phyloP scores from a whole-genome alignment of 1,140 invertebrate species.

The Odontomachus brunneus region DNA sequence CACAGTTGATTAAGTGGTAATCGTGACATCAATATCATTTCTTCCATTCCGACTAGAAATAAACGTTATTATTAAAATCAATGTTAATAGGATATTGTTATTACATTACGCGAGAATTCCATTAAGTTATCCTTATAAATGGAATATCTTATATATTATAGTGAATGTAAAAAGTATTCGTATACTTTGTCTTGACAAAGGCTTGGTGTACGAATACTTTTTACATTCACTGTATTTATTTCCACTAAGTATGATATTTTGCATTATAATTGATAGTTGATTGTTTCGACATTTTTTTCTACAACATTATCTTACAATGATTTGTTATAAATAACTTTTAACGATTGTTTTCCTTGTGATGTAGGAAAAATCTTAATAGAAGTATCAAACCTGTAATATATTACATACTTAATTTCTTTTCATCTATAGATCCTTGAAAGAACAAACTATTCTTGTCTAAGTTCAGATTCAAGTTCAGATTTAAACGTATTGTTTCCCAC shows the following conservation, averaged over 20 bases:
- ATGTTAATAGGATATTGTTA: constrained; percentile 15
- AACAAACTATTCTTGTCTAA: constrained; percentile 81
- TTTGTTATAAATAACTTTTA: no score
- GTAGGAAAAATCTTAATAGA: not conserved
- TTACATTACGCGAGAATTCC: not conserved
- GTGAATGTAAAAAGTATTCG: no score
- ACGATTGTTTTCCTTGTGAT: no score
- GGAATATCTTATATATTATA: not conserved
- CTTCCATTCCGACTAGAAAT: constrained; percentile 87
- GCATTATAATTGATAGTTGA: not conserved
- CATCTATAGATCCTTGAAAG: constrained; percentile 82
- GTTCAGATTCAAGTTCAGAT: constrained; percentile 87
- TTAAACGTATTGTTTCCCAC: constrained; percentile 87
- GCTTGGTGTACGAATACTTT: no score
- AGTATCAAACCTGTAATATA: constrained; percentile 5
- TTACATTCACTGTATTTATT: no score
- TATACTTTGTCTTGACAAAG: no score
- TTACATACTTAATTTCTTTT: constrained; percentile 84
- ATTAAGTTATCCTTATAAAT: constrained; percentile 10
- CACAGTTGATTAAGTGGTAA: constrained; percentile 89
- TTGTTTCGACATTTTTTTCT: no score
- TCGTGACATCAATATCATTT: constrained; percentile 87
- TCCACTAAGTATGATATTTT: no score
- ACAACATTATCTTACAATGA: no score
- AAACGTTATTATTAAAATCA: constrained; percentile 41